Conservation (phyloP, 2,888 invertebrate species). For the Sicus ferrugineus region DNA sequence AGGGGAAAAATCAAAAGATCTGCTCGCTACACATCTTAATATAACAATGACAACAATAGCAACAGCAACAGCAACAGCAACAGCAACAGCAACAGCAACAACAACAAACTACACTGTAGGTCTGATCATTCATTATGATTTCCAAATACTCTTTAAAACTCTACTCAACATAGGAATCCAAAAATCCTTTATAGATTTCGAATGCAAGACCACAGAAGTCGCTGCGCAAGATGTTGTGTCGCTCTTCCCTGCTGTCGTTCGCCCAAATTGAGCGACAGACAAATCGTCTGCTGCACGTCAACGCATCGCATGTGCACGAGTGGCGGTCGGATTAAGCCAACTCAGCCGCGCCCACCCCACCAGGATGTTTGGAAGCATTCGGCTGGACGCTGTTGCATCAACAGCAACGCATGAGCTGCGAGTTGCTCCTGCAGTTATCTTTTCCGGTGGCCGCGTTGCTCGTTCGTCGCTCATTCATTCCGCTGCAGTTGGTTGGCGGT, state of each 20-base stretch:
- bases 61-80: not conserved
- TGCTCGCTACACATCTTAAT: not conserved
- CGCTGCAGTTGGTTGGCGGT: not conserved
- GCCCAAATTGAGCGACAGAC: not conserved
- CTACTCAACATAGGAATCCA: slow-evolving; percentile 4
- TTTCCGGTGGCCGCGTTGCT: slow-evolving; percentile 1
- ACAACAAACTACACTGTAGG: not conserved
- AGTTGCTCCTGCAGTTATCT: slow-evolving; percentile 2
- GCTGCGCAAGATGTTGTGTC: not conserved
- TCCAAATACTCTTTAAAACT: not conserved
- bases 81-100: not conserved
- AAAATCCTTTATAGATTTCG: not conserved
- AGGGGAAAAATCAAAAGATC: not conserved
- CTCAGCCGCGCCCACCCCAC: not conserved
- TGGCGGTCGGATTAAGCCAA: slow-evolving; percentile 16
- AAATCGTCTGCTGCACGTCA: slow-evolving; percentile 18
- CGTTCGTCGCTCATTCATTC: not conserved
- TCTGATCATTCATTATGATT: not conserved
- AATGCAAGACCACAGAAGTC: not conserved
- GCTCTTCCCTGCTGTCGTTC: too few relatives aligned
- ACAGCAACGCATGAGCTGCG: not conserved
- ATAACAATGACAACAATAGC: too few relatives aligned
- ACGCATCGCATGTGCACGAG: slow-evolving; percentile 19
- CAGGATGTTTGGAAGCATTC: not conserved
- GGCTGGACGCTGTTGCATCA: too few relatives aligned